A percentile compares a stretch with the other conserved stretches of the same genome.
phyloP scores from a whole-genome alignment of 2,113 vertebrate genomes.

The Pygoscelis antarcticus region DNA sequence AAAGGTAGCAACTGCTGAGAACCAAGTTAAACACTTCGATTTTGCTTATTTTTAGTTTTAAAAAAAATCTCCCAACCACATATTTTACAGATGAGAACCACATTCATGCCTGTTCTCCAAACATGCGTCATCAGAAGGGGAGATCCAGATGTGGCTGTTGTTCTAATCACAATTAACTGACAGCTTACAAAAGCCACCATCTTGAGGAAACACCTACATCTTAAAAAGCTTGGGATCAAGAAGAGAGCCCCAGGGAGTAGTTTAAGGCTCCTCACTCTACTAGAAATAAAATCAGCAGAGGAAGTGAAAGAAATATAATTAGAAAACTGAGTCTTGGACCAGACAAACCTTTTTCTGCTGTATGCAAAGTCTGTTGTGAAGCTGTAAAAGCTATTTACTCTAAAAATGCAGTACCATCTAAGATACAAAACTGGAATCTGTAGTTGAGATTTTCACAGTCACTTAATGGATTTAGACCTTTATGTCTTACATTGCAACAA shows the following conservation, averaged over 20 bases:
- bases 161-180: neutral
- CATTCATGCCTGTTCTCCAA: neutral
- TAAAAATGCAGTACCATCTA: neutral
- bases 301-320: constrained; percentile 27
- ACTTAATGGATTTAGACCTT: neutral
- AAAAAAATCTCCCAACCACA: neutral
- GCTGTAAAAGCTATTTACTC: neutral
- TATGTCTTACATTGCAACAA: neutral
- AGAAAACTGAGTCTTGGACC: neutral
- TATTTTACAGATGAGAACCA: neutral
- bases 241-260: neutral
- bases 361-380: neutral
- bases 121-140: neutral
- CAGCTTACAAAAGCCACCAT: neutral
- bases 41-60: neutral
- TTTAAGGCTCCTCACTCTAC: neutral
- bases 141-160: neutral
- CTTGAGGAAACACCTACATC: neutral
- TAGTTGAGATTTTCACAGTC: neutral
- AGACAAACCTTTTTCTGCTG: neutral
- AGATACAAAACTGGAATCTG: neutral
- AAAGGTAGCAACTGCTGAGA: neutral
- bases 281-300: constrained; percentile 8
- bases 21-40: neutral
- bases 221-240: neutral